Evolutionary conservation across 2,888 invertebrate species (phyloP).

Genomic region (Psococerastis gibbosa): DNA sequence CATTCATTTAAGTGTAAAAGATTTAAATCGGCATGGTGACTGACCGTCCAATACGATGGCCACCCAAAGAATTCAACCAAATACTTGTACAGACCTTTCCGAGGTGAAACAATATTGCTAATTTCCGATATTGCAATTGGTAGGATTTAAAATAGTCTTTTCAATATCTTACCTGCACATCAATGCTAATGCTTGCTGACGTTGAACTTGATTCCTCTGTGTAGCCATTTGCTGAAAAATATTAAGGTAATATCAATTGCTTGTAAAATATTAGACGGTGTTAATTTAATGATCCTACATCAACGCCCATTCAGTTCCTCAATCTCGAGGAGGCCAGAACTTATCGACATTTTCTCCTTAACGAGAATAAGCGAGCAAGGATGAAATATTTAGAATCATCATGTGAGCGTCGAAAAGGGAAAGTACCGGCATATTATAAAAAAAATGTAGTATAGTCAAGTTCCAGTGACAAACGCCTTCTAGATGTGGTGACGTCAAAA

Average conservation of each 20-base stretch:
- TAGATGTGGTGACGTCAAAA: too few relatives aligned
- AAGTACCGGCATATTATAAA: too few relatives aligned
- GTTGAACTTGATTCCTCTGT: conserved; percentile 73
- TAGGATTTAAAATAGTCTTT: neutral
- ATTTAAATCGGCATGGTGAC: too few relatives aligned
- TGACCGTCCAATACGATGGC: too few relatives aligned
- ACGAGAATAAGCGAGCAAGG: conserved; percentile 10
- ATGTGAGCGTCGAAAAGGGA: too few relatives aligned
- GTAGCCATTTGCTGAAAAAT: conserved; percentile 63
- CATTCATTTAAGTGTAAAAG: too few relatives aligned
- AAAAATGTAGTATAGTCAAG: too few relatives aligned
- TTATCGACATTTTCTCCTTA: conserved; percentile 8
- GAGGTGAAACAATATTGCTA: too few relatives aligned
- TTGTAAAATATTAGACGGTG: conserved; percentile 16
- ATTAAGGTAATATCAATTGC: neutral
- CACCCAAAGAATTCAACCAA: too few relatives aligned
- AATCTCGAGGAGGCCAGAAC: neutral
- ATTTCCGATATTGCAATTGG: neutral
- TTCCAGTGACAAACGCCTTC: too few relatives aligned
- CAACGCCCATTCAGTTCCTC: neutral
- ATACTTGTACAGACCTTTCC: too few relatives aligned
- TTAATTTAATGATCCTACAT: too few relatives aligned
- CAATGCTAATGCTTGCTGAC: conserved; percentile 74
- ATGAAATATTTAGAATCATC: conserved; percentile 5
- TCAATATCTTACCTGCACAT: conserved; percentile 83